phyloP scores from a whole-genome alignment of 1,140 invertebrate species.

The Lordiphosa mommai region DNA sequence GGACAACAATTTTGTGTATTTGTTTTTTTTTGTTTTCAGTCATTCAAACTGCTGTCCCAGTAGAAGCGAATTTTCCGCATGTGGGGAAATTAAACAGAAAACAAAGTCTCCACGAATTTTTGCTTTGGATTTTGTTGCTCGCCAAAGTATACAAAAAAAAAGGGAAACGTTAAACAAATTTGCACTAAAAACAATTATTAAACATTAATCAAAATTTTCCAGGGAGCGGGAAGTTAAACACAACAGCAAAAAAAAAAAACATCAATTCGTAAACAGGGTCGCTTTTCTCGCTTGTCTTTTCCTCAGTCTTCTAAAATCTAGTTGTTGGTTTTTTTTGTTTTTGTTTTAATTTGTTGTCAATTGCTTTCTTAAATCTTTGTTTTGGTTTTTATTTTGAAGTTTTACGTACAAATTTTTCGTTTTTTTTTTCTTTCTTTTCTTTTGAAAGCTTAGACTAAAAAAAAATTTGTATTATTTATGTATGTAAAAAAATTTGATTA shows the following conservation, averaged over 20 bases:
- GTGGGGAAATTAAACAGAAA: slow-evolving; percentile 21
- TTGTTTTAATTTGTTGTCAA: slow-evolving; percentile 49
- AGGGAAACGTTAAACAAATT: slow-evolving; percentile 29
- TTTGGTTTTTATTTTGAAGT: slow-evolving; percentile 44
- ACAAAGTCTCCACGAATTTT: slow-evolving; percentile 47
- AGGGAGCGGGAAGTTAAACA: slow-evolving; percentile 44
- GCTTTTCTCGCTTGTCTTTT: slow-evolving; percentile 16
- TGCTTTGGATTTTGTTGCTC: slow-evolving; percentile 27
- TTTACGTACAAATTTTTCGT: slow-evolving; percentile 66
- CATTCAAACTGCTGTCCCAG: neutral
- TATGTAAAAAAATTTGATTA: slow-evolving; percentile 77
- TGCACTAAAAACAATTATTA: slow-evolving; percentile 72
- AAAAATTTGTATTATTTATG: slow-evolving; percentile 73
- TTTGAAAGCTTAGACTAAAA: slow-evolving; percentile 45
- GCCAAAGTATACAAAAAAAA: slow-evolving; percentile 35
- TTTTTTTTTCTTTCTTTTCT: slow-evolving; percentile 9
- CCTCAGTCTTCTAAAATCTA: slow-evolving; percentile 76
- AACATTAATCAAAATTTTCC: slow-evolving; percentile 62
- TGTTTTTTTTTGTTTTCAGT: no score
- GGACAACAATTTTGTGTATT: neutral
- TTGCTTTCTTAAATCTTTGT: slow-evolving; percentile 31
- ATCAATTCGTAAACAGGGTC: slow-evolving; percentile 39
- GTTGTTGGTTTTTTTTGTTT: slow-evolving; percentile 60
- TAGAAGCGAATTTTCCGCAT: slow-evolving; percentile 24
- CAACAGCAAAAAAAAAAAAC: slow-evolving; percentile 56